Base-by-base conservation (phyloP, 1,140 invertebrate species). In the Acromyrmex heyeri region DNA sequence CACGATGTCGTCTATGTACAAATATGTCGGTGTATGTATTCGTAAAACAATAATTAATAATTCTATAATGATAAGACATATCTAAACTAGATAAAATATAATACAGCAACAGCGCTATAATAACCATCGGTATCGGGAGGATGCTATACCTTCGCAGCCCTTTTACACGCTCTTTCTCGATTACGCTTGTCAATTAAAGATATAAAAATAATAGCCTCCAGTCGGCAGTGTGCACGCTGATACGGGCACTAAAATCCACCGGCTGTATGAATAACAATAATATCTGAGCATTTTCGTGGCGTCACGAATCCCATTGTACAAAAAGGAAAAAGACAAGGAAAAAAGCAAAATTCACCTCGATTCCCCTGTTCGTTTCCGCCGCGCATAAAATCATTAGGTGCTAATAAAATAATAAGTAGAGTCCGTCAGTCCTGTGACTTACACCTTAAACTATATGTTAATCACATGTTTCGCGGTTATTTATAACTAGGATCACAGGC, bases 201-300 rank as follows among this genome's bases (percentile, higher is more conserved):
- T 94, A 94, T 94, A 94, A 94, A 94, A 94, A 94, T 94, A 94
- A 94, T 94, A 94, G 92, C 93, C 93, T 94, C 91, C 92, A 91
- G 88, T 92, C 86, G 87, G 89, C 90, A 88, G 89, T 90, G 85
- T 24, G 30, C 14, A 85, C 53, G 38, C 76, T 82, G n/a, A 69
- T 75, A 81, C 85, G 83, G 86, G 61, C 69, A 87, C 73, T 73
- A 87, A 85, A 86, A 70, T 86, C 87, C 78, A 82, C 89, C 88
- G 87, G 81, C 91, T 91, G 92, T 90, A 87, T 70, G 72, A 86
- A 83, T 64, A 88, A 72, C 67, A 89, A 88, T 92, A 87, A 69
- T 92, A 91, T 93, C 91, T 93, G 92, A 93, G 93, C 93, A 93
- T 93, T 92, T 34, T 88, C 61, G 75, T 81, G 75, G 77, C 75